Evolutionary conservation across 2,888 invertebrate species (phyloP), one percentile per base, ranked within the genome.

Genomic region (Himalopsyche tibetana): DNA sequence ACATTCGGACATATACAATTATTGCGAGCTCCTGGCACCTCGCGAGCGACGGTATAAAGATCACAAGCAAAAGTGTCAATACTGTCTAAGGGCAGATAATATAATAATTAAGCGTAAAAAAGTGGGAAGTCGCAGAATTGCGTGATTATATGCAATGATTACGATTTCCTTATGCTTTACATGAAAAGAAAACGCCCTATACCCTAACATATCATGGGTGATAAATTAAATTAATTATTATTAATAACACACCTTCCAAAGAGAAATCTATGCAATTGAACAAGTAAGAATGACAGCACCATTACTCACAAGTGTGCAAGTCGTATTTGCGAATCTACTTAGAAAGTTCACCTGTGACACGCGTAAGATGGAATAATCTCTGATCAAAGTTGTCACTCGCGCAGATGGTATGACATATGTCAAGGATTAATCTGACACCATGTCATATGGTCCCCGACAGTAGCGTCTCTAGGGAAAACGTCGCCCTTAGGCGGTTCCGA

Each of bases 261-360:
- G 74, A 74, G 74, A 74, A 74, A 74, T 74, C 36, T 12, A 11
- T 38, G 74, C 36, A 74, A 36, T 74, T 15, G 36, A 15, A 74
- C 74, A 74, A 15, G 36, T 12, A 74, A 9, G 74, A 74, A 74
- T 74, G 74, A 11, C 74, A 74, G 74, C 38, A 36, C 19, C 74
- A 74, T 74, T 74, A 74, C 36, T 74, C 74, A 38, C 74, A 74
- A 36, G 74, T 63, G 12, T 74, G 74, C 74, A 74, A 36, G 15
- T 74, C 36, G 74, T 36, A 74, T 15, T 74, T 36, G 74, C 36
- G 38, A 74, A 74, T 74, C 36, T 36, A 74, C 36, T 28, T 38
- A 74, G 74, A 74, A 74, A 74, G 74, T 74, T 74, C 74, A 74
- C 74, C 74, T 74, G 74, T 74, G 74, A 74, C 74, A 74, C 74